Evolutionary conservation across 1,140 invertebrate genomes (phyloP).

Genomic region (Trichoplusia ni): DNA sequence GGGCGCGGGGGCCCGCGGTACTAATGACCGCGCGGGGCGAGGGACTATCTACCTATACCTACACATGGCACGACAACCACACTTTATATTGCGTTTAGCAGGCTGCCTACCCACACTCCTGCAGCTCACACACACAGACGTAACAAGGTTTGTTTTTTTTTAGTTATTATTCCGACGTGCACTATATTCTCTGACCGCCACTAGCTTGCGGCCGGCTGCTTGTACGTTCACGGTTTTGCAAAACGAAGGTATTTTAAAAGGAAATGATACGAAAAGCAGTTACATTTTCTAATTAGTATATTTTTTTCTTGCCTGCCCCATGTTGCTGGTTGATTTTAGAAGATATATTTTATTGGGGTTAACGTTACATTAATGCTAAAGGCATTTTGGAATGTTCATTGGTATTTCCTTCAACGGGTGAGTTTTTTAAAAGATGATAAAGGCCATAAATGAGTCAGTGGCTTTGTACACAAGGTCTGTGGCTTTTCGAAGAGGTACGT

Average conservation of each 20-base stretch:
- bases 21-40: slow-evolving; percentile 79
- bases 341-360: not conserved
- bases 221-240: not conserved
- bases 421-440: not conserved
- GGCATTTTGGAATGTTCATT: no score
- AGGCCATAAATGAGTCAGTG: no score
- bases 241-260: not conserved
- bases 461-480: no score
- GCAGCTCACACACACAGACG: slow-evolving; percentile 58
- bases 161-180: slow-evolving; percentile 71
- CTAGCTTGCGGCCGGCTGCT: slow-evolving; percentile 9
- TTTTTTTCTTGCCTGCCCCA: slow-evolving; percentile 15
- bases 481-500: no score
- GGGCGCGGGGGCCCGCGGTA: slow-evolving; percentile 60
- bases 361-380: not conserved
- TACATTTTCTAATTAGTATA: slow-evolving; percentile 30
- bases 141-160: slow-evolving; percentile 60
- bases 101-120: slow-evolving; percentile 70
- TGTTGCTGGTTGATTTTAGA: no score
- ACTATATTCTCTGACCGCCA: slow-evolving; percentile 70
- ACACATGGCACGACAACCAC: slow-evolving; percentile 72
- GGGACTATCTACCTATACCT: slow-evolving; percentile 64
- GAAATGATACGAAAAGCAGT: slow-evolving; percentile 15
- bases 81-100: slow-evolving; percentile 80
- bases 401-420: not conserved